Conservation (phyloP, 2,888 invertebrate genomes). For the Pyrocoelia pectoralis region DNA sequence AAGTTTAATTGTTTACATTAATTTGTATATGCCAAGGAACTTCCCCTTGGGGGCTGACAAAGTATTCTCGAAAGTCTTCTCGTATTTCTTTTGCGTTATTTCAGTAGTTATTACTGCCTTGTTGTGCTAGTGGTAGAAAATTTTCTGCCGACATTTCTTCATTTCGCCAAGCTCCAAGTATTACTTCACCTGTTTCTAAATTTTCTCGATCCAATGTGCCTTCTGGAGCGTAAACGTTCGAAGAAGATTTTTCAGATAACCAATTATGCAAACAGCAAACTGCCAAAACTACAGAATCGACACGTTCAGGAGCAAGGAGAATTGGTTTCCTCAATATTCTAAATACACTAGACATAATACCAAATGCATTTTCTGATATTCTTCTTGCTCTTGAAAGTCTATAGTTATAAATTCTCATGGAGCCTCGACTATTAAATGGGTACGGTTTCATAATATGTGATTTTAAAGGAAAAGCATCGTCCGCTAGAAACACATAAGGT, state of each 20-base stretch:
- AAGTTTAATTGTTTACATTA: constrained; percentile 11
- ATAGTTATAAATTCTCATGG: constrained; percentile 33
- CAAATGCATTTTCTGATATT: constrained; percentile 31
- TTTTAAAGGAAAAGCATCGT: constrained; percentile 27
- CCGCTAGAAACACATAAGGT: not conserved
- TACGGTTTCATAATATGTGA: constrained; percentile 32
- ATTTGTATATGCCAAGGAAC: constrained; percentile 21
- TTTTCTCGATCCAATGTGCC: constrained; percentile 33
- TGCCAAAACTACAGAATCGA: constrained; percentile 28
- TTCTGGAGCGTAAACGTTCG: constrained; percentile 32
- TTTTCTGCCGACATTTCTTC: constrained; percentile 10
- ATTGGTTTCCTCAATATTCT: constrained; percentile 31
- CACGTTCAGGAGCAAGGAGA: constrained; percentile 34
- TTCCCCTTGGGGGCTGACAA: constrained; percentile 20
- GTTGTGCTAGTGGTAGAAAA: constrained; percentile 17
- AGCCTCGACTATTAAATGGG: constrained; percentile 30
- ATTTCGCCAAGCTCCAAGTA: constrained; percentile 17
- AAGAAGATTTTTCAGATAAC: constrained; percentile 7
- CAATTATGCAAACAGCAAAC: constrained; percentile 33
- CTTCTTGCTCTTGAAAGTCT: constrained; percentile 12
- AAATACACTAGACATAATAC: constrained; percentile 35
- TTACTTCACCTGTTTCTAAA: constrained; percentile 30
- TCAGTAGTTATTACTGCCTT: constrained; percentile 19
- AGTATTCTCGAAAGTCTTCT: constrained; percentile 18
- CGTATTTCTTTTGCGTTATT: constrained; percentile 21